phyloP scores from a whole-genome alignment of 2,888 invertebrate genomes.

The Leucoptera coffeella region DNA sequence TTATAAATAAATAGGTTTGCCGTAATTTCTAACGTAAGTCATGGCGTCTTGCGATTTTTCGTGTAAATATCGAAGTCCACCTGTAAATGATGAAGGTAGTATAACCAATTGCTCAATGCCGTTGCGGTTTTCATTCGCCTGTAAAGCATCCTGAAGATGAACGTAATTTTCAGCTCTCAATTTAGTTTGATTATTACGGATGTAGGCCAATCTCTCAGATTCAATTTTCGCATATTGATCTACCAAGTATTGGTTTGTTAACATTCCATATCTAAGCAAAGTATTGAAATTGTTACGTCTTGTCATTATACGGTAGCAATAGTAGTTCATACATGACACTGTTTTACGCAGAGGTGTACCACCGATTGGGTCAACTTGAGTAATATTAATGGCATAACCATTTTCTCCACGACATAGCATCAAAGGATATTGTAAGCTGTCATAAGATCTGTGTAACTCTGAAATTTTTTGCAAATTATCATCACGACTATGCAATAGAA shows the following conservation, averaged over 20 bases:
- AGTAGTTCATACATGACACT: background rate
- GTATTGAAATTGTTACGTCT: slow-evolving; percentile 5
- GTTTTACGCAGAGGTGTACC: background rate
- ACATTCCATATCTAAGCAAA: slow-evolving; percentile 8
- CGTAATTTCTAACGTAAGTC: slow-evolving; percentile 11
- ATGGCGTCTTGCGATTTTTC: slow-evolving; percentile 6
- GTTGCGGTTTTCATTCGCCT: slow-evolving; percentile 6
- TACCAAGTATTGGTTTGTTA: slow-evolving; percentile 8
- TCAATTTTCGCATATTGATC: slow-evolving; percentile 9
- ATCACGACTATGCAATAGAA: slow-evolving; percentile 9
- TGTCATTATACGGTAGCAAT: slow-evolving; percentile 1
- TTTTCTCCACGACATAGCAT: slow-evolving; percentile 10
- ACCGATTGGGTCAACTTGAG: slow-evolving; percentile 2
- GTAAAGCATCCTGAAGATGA: slow-evolving; percentile 8
- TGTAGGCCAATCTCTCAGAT: slow-evolving; percentile 8
- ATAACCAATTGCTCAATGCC: slow-evolving; percentile 5
- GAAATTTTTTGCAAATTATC: slow-evolving; percentile 9
- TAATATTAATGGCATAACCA: slow-evolving; percentile 5
- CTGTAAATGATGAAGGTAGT: slow-evolving; percentile 8
- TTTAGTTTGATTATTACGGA: slow-evolving; percentile 8
- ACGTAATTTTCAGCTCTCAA: slow-evolving; percentile 8
- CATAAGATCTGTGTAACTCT: slow-evolving; percentile 10
- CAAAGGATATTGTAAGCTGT: slow-evolving; percentile 11
- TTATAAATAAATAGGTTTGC: slow-evolving; percentile 9
- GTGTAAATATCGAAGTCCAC: slow-evolving; percentile 4